These are phyloP conservation scores for Cottus gobio DNA, from an alignment of 2,113 vertebrate species.

Conservation along the genomic window DNA sequence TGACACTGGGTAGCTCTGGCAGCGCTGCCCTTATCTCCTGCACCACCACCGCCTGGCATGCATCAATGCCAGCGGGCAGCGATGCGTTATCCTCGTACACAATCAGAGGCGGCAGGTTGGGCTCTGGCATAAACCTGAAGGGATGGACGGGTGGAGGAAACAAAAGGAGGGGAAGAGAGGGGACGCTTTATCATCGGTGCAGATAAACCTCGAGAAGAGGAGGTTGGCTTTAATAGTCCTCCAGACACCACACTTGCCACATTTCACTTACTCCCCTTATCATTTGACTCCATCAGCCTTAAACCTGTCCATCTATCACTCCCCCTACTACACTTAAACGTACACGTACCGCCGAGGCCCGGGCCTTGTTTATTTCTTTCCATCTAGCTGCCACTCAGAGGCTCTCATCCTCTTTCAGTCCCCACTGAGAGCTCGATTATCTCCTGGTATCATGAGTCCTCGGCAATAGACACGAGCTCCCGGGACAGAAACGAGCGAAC, in stretches of 20 bases:
- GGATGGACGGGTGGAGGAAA: not conserved
- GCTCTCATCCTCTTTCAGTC: not conserved
- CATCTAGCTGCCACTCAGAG: slow-evolving; percentile 25
- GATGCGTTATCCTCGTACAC: slow-evolving; percentile 87
- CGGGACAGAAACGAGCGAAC: not conserved
- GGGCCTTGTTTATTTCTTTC: slow-evolving; percentile 33
- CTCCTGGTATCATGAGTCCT: not conserved
- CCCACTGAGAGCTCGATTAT: slow-evolving; percentile 4
- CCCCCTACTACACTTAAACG: slow-evolving; percentile 7
- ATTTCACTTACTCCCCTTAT: slow-evolving; percentile 36
- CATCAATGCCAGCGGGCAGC: slow-evolving; percentile 80
- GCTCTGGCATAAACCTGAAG: slow-evolving; percentile 96
- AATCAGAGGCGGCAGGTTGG: slow-evolving; percentile 95
- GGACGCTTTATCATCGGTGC: slow-evolving; percentile 44
- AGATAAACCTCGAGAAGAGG: slow-evolving; percentile 29
- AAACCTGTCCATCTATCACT: slow-evolving; percentile 23
- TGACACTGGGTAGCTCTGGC: slow-evolving; percentile 91
- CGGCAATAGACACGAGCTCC: not conserved
- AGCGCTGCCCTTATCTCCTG: slow-evolving; percentile 86
- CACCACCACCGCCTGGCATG: slow-evolving; percentile 88
- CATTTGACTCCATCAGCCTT: slow-evolving; percentile 35
- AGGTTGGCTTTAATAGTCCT: slow-evolving; percentile 28
- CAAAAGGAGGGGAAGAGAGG: not conserved
- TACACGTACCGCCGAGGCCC: not conserved
- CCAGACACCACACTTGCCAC: slow-evolving; percentile 18